Conservation (phyloP, 2,113 vertebrate species). For the Zosterops lateralis region DNA sequence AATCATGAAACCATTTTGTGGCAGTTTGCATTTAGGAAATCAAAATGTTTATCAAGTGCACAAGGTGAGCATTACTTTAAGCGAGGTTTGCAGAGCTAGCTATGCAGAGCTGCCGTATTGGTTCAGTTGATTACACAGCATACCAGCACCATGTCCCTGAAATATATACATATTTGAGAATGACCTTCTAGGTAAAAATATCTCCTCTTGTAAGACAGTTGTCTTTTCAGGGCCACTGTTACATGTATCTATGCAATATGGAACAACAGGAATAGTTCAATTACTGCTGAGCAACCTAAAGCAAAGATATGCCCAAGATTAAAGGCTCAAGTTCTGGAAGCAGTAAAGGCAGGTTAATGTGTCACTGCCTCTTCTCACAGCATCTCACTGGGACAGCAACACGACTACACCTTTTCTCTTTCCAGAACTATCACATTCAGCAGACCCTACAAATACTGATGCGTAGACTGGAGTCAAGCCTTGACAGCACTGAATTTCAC, state of each 20-base stretch:
- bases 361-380: background rate
- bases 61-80: background rate
- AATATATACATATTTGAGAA: background rate
- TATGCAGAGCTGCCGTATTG: background rate
- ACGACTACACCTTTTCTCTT: fast-evolving
- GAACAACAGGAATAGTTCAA: background rate
- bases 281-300: background rate
- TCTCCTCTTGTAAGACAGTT: background rate
- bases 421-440: background rate
- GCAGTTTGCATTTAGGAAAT: background rate
- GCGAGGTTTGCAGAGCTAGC: background rate
- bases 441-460: background rate
- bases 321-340: background rate
- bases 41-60: background rate
- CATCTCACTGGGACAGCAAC: background rate
- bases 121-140: background rate
- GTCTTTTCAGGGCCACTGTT: background rate
- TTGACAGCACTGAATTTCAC: background rate
- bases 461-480: background rate
- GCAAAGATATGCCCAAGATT: background rate
- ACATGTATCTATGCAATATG: background rate
- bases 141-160: background rate
- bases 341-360: background rate
- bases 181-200: background rate
- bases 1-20: background rate